Base-by-base conservation (phyloP, 2,113 vertebrate genomes). In the Archilochus colubris region DNA sequence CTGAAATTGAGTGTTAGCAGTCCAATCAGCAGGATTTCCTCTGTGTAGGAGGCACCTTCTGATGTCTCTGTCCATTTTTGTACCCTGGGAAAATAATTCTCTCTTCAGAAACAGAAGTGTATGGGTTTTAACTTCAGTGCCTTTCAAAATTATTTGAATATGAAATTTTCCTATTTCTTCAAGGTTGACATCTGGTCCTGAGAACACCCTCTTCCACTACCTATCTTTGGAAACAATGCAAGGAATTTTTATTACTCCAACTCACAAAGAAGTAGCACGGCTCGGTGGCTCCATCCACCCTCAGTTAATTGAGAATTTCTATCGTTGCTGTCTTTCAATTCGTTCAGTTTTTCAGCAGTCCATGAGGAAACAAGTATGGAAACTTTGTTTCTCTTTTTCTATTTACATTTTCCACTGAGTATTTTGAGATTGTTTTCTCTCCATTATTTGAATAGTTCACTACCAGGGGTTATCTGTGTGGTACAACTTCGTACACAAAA, bases 171-270 rank as follows among this genome's bases (percentile, higher is more conserved):
- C 63, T 10, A 38, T 83, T 94, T 53, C 44, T 91, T 77, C 38
- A 95, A 99, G 99, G 94, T 96, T 99, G 82, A 99, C 98, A 12
- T 98, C 99, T 8, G 99, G 99, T 28, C 97, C 98, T 55, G 99
- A 99, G 96, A 99, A 99, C 93, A 99, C 99, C 16, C 98, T 99
- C 86, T 99, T 99, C 97, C 99, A 99, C 96, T 99, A 99, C 31
- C 96, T 99, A 11, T 98, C 98, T 92, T 98, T 99, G 98, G 99
- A 99, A 96, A 98, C 97, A 0, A 97, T 99, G 88, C 99, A 99
- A 97, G 99, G 99, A 53, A 98, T 99, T 96, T 99, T 99, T 93
- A 99, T 99, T 79, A 98, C 99, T 54, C 99, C 99, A 24, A 99
- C 99, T 64, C 98, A 99, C 96, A 98, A 97, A 89, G 99, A 99